phyloP scores from a whole-genome alignment of 2,888 invertebrate species.

The Pristionchus maxplancki region DNA sequence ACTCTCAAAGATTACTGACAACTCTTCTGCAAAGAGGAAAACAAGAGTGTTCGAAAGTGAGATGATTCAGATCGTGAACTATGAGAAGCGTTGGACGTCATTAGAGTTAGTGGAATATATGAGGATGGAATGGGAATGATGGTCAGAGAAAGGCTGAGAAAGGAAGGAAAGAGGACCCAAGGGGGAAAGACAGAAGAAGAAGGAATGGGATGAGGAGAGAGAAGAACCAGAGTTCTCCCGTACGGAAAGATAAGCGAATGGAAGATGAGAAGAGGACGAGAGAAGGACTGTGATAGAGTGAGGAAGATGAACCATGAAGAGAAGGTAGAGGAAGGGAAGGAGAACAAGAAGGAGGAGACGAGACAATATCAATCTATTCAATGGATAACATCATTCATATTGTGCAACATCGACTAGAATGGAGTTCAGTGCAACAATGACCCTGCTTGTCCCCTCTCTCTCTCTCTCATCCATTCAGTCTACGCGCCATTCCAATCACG shows the following conservation, averaged over 20 bases:
- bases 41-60: not conserved
- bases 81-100: not conserved
- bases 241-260: not conserved
- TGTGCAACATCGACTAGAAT: not conserved
- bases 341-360: not conserved
- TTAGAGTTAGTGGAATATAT: not conserved
- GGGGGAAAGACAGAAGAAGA: constrained; percentile 9
- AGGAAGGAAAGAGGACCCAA: not conserved
- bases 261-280: not conserved
- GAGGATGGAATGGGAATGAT: not conserved
- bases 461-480: no score
- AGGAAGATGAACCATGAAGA: not conserved
- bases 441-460: not conserved
- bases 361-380: not conserved
- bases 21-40: not conserved
- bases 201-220: not conserved
- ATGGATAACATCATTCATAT: not conserved
- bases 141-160: not conserved
- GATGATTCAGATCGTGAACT: not conserved
- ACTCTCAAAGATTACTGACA: not conserved
- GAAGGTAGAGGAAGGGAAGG: not conserved
- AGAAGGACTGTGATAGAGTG: not conserved
- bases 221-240: constrained; percentile 17
- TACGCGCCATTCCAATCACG: constrained; percentile 7
- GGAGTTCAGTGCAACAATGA: not conserved